Base-by-base conservation (phyloP, 2,113 vertebrate species). In the Bufo bufo region DNA sequence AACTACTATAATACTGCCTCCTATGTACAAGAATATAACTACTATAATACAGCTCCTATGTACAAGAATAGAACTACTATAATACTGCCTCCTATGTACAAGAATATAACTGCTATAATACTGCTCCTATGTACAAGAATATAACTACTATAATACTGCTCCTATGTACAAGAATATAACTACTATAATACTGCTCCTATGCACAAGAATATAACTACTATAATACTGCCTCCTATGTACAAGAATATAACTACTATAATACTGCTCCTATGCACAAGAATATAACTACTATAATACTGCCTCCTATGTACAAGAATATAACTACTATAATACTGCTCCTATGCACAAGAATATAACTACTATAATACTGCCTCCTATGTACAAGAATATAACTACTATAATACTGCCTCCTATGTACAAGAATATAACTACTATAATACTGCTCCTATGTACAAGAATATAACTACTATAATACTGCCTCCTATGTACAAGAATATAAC, bases 351-450 rank as follows among this genome's bases (percentile, higher is more conserved):
- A 59, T 59, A 59, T 59, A 59, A 59, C 58, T 59, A 59, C 58
- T 59, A 59, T 59, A 59, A 61, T 61, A 61, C 59, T 61, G 16
- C 59, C 65, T 4, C 65, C 65, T 69, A 69, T 69, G 65, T 69
- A 69, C 65, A 33, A 33, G 65, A 69, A 33, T 69, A 69, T 33
- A 69, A 69, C 23, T 69, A 69, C 65, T 69, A 69, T 69, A 69
- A 69, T 69, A 69, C 65, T 69, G 65, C 65, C 65, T 11, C 65
- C 65, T 69, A 69, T 69, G 23, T 69, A 69, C 65, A 69, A 69
- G 65, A 69, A 69, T 69, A 69, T 69, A 69, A 69, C 65, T 69
- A 69, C 65, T 69, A 69, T 69, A 69, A 69, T 33, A 69, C 65
- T 69, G 65, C 16, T 6, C 65, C 65, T 69, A 69, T 69, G 1